A percentile compares a stretch with the other conserved stretches of the same genome.
These are phyloP conservation scores for Ptychoptera contaminata DNA, from an alignment of 2,888 invertebrate species.

Conservation along the genomic window DNA sequence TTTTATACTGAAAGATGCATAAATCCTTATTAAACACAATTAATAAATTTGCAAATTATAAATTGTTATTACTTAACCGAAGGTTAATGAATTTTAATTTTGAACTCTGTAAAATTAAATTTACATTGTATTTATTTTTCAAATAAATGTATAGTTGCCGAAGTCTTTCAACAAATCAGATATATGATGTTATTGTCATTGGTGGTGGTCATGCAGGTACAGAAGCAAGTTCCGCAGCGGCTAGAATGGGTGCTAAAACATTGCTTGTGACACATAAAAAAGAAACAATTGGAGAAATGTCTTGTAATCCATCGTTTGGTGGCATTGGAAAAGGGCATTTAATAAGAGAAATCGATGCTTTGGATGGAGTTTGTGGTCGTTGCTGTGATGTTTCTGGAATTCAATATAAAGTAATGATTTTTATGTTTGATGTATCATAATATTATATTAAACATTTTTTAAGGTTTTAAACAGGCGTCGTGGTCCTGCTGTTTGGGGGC, in stretches of 20 bases:
- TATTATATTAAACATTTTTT: not conserved
- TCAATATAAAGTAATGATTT: slow-evolving; percentile 49
- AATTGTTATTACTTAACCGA: too few relatives aligned
- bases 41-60: too few relatives aligned
- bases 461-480: slow-evolving; percentile 59
- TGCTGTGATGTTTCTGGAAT: slow-evolving; percentile 70
- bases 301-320: slow-evolving; percentile 86
- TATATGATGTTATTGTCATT: slow-evolving; percentile 61
- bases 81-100: too few relatives aligned
- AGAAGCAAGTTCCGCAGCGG: slow-evolving; percentile 71
- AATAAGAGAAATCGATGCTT: slow-evolving; percentile 73
- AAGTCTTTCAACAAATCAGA: not conserved
- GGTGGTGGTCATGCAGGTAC: slow-evolving; percentile 88
- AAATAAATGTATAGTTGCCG: too few relatives aligned
- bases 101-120: too few relatives aligned
- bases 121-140: too few relatives aligned
- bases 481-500: slow-evolving; percentile 83
- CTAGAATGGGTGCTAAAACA: slow-evolving; percentile 66
- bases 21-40: too few relatives aligned
- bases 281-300: slow-evolving; percentile 81
- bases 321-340: slow-evolving; percentile 85
- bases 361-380: slow-evolving; percentile 68
- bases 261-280: slow-evolving; percentile 70
- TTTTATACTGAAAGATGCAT: too few relatives aligned
- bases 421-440: not conserved